These are phyloP conservation scores for Zalophus californianus DNA, from an alignment of 2,797 vertebrate genomes.

Conservation along the genomic window DNA sequence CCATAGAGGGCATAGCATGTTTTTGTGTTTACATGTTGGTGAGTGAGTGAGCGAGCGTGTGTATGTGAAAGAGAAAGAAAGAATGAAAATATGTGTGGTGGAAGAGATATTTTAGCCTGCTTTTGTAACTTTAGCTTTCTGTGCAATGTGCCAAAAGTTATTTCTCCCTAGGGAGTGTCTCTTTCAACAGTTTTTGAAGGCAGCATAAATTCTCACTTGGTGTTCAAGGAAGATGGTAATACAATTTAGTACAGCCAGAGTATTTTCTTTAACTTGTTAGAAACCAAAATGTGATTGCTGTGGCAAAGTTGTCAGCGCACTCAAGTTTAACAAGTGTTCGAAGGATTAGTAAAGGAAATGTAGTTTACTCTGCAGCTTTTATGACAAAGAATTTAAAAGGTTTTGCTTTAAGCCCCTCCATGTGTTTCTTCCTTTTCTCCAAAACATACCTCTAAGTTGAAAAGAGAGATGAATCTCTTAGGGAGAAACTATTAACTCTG, in stretches of 20 bases:
- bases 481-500: constrained; percentile 98
- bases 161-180: constrained; percentile 88
- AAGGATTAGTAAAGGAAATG: constrained; percentile 91
- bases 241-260: constrained; percentile 85
- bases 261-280: constrained; percentile 82
- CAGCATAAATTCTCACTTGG: constrained; percentile 88
- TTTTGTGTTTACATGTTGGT: constrained; percentile 31
- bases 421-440: constrained; percentile 90
- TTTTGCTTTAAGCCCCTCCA: constrained; percentile 93
- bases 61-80: neutral
- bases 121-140: constrained; percentile 87
- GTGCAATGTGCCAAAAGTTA: constrained; percentile 87
- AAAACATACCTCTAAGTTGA: constrained; percentile 90
- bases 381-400: constrained; percentile 91
- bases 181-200: constrained; percentile 89
- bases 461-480: constrained; percentile 95
- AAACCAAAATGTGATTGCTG: constrained; percentile 82
- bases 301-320: constrained; percentile 84
- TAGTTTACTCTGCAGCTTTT: constrained; percentile 93
- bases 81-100: constrained; percentile 72
- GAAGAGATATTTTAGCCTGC: constrained; percentile 85
- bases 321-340: constrained; percentile 87
- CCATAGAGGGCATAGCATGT: neutral
- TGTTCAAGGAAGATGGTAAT: constrained; percentile 88
- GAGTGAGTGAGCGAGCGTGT: neutral